These are phyloP conservation scores for Xerus inauris DNA, from an alignment of 2,113 vertebrate species.

Conservation along the genomic window DNA sequence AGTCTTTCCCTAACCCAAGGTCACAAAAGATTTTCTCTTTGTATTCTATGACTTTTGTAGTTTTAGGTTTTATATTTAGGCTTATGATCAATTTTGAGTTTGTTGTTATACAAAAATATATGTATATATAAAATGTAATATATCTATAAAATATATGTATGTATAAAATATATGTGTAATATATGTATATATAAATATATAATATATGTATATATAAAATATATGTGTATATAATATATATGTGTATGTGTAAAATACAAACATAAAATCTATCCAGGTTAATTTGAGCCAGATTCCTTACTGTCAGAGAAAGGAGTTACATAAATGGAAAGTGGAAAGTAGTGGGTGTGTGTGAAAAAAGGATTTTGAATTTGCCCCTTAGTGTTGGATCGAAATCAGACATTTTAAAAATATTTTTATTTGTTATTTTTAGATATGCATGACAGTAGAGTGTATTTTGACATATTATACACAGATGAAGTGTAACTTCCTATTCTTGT, in stretches of 20 bases:
- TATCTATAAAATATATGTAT: no score
- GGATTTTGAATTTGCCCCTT: neutral
- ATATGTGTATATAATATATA: neutral
- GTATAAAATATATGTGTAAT: neutral
- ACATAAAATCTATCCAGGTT: neutral
- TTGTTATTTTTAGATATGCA: no score
- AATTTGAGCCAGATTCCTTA: neutral
- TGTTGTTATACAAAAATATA: neutral
- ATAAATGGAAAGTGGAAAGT: neutral
- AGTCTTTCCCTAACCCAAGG: neutral
- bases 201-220: no score
- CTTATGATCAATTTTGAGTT: neutral
- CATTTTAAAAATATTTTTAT: neutral
- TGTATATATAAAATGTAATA: neutral
- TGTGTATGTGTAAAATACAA: no score
- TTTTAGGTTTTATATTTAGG: neutral
- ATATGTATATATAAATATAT: no score
- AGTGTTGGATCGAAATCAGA: neutral
- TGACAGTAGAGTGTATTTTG: no score
- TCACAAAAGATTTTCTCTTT: neutral
- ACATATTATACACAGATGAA: no score
- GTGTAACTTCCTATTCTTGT: no score
- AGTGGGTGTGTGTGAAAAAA: neutral
- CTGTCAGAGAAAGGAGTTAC: neutral
- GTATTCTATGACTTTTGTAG: neutral